Percentiles rank a stretch among this genome's conserved stretches.
These are phyloP conservation scores for Heliconius aoede DNA, from an alignment of 2,888 invertebrate genomes.

Conservation along the genomic window DNA sequence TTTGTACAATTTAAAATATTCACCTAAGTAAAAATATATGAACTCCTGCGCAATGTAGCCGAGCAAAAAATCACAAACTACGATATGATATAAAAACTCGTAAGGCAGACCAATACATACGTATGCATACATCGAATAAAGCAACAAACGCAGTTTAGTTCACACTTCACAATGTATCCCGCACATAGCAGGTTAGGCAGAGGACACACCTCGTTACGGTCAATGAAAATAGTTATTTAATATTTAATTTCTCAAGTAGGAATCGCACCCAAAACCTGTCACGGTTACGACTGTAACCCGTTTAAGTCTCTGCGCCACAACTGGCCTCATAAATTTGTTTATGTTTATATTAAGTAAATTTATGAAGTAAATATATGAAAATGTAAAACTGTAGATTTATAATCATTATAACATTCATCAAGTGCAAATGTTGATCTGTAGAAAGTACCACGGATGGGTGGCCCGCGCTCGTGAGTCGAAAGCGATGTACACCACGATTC, in stretches of 20 bases:
- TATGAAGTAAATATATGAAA: constrained; percentile 5
- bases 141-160: not conserved
- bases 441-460: constrained; percentile 79
- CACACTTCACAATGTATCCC: not conserved
- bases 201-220: no score
- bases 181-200: no score
- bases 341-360: not conserved
- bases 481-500: constrained; percentile 66
- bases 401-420: constrained; percentile 12
- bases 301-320: not conserved
- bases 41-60: constrained; percentile 5
- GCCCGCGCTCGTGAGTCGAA: constrained; percentile 69
- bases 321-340: not conserved
- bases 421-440: constrained; percentile 51
- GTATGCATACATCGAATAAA: not conserved
- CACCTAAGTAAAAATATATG: not conserved
- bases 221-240: no score
- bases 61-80: constrained; percentile 11
- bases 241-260: no score
- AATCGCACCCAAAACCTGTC: no score
- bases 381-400: not conserved
- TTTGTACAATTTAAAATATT: not conserved
- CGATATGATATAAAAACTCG: not conserved
- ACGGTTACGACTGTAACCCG: no score
- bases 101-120: not conserved